Evolutionary conservation across 2,113 vertebrate species (phyloP).

Genomic region (Rissa tridactyla): DNA sequence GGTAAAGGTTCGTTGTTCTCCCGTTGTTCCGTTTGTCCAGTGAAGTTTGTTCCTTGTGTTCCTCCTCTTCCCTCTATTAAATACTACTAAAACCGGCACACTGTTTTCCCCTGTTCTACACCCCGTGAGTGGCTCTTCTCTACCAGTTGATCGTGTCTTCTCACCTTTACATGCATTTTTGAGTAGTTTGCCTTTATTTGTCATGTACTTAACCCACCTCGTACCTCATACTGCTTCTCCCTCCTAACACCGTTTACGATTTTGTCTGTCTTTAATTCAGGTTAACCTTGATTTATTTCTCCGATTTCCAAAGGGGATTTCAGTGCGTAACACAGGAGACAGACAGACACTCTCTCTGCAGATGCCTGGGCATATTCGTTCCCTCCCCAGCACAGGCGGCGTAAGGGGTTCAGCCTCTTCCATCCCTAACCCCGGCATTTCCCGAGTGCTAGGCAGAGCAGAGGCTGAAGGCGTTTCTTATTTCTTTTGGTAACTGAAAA

Average conservation of each 20-base stretch:
- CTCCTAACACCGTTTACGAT: neutral
- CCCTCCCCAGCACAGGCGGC: neutral
- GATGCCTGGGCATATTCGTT: neutral
- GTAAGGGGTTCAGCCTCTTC: neutral
- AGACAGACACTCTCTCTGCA: neutral
- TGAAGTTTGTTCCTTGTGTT: neutral
- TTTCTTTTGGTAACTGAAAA: conserved; percentile 2
- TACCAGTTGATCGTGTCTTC: neutral
- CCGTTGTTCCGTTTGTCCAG: neutral
- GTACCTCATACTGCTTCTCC: neutral
- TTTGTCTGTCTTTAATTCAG: neutral
- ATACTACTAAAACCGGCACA: neutral
- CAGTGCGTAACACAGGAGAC: neutral
- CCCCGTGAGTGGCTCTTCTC: neutral
- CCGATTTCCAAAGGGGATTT: neutral
- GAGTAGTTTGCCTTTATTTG: neutral
- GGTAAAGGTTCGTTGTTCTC: neutral
- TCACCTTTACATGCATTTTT: neutral
- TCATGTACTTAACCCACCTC: neutral
- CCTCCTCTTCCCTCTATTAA: neutral
- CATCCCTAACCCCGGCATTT: neutral
- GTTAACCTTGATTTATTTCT: neutral
- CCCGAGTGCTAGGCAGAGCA: neutral
- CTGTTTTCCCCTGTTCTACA: neutral
- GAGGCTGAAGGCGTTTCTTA: neutral